Evolutionary conservation across 2,113 vertebrate species (phyloP), one percentile per base, ranked within the genome.

Genomic region (Hippocampus zosterae): DNA sequence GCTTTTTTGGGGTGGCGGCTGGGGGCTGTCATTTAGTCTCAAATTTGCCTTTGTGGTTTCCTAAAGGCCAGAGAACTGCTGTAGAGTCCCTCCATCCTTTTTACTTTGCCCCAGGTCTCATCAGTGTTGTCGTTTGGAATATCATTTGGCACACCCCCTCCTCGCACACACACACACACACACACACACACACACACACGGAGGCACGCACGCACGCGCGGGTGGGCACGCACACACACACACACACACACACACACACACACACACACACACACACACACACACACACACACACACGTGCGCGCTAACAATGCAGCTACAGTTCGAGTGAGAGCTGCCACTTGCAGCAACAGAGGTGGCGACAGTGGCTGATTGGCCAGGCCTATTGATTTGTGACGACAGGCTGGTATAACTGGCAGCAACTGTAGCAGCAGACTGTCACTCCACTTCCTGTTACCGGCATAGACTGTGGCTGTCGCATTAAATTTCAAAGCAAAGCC

Each of bases 341-440:
- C 92, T 93, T 94, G 91, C 92, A 93, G 92, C 56, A 27, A 82
- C 88, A 87, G 86, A 86, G 86, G 89, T 92, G 93, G 93, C 89
- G 56, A 72, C 87, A 86, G 88, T 81, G 71, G 68, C 73, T 84
- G 86, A 65, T 73, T 88, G 86, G 85, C 86, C 86, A 85, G 85
- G 84, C 80, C 91, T 88, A 90, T 59, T 84, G 73, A 81, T 83
- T 68, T 70, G 78, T 74, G 83, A 82, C 65, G 75, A 85, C 80
- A 88, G 74, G 70, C 55, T n/a, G 53, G 88, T 90, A 80, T 94
- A 94, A 95, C 94, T 93, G 92, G 93, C 92, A 94, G 93, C 94
- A 91, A 93, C 81, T 89, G 86, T 71, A 81, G 89, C 91, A 94
- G 90, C 94, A 46, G 25, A 72, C 70, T 75, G 71, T 77, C 79